These are phyloP conservation scores for Trissolcus japonicus DNA, from an alignment of 2,888 invertebrate species.

Conservation along the genomic window DNA sequence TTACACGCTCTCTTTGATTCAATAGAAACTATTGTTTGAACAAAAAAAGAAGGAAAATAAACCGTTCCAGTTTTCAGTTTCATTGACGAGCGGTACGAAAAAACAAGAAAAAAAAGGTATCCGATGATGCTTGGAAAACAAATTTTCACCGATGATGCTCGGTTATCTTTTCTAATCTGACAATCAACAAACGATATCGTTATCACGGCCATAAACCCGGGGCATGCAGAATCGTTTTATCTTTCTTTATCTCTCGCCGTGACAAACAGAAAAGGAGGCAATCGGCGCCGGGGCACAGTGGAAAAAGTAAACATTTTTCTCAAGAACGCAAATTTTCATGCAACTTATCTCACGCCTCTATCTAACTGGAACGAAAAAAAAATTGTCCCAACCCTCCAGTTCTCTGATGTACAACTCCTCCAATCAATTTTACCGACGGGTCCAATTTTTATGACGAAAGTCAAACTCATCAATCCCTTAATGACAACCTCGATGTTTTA, in stretches of 20 bases:
- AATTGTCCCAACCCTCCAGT: neutral
- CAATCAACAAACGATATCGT: slow-evolving; percentile 17
- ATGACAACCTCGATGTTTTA: neutral
- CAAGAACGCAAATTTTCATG: neutral
- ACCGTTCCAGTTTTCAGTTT: too few relatives aligned
- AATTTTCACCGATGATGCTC: slow-evolving; percentile 6
- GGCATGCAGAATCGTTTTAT: slow-evolving; percentile 11
- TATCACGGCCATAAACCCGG: slow-evolving; percentile 15
- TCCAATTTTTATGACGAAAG: too few relatives aligned
- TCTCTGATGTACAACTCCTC: neutral
- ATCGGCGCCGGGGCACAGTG: slow-evolving; percentile 15
- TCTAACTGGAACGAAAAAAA: slow-evolving; percentile 12
- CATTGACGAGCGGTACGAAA: too few relatives aligned
- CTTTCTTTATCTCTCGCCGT: slow-evolving; percentile 10
- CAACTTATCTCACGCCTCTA: neutral
- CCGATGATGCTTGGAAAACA: slow-evolving; percentile 1
- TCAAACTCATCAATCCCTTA: too few relatives aligned
- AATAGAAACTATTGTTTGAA: neutral
- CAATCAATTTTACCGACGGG: neutral
- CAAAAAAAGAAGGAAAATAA: neutral
- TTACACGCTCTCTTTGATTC: neutral
- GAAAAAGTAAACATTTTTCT: slow-evolving; percentile 23
- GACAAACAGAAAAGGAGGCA: slow-evolving; percentile 31
- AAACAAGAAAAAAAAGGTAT: too few relatives aligned
- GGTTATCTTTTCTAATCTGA: slow-evolving; percentile 13